Evolutionary conservation across 2,888 invertebrate species (phyloP).

Genomic region (Temnothorax ravouxi): DNA sequence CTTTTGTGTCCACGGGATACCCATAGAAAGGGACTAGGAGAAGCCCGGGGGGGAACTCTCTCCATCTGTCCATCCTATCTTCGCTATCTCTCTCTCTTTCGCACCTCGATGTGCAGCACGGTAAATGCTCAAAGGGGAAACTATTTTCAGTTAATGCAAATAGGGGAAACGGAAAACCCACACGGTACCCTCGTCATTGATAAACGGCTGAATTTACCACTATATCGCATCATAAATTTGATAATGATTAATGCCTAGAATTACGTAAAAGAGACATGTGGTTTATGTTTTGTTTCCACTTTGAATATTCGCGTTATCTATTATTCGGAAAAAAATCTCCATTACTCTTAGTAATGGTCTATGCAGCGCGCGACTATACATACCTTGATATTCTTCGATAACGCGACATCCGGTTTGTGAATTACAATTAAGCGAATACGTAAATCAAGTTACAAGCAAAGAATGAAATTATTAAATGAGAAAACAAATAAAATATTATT

Average conservation of each 20-base stretch:
- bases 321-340: background rate
- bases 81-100: background rate
- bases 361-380: background rate
- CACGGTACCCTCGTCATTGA: no score
- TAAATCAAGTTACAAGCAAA: background rate
- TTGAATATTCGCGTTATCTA: background rate
- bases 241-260: no score
- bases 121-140: no score
- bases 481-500: background rate
- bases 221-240: no score
- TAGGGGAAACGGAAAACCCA: no score
- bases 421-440: background rate
- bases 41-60: background rate
- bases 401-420: slow-evolving; percentile 2
- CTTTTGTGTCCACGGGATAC: slow-evolving; percentile 38
- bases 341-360: slow-evolving; percentile 5
- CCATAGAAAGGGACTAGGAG: slow-evolving; percentile 17
- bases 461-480: no score
- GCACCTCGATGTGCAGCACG: no score
- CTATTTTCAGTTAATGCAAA: no score
- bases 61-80: background rate
- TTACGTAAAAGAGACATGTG: background rate
- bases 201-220: no score
- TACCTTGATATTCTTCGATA: slow-evolving; percentile 37
- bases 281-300: background rate